These are phyloP conservation scores for Aphelenchoides fujianensis DNA, from an alignment of 1,140 invertebrate genomes.

Conservation along the genomic window DNA sequence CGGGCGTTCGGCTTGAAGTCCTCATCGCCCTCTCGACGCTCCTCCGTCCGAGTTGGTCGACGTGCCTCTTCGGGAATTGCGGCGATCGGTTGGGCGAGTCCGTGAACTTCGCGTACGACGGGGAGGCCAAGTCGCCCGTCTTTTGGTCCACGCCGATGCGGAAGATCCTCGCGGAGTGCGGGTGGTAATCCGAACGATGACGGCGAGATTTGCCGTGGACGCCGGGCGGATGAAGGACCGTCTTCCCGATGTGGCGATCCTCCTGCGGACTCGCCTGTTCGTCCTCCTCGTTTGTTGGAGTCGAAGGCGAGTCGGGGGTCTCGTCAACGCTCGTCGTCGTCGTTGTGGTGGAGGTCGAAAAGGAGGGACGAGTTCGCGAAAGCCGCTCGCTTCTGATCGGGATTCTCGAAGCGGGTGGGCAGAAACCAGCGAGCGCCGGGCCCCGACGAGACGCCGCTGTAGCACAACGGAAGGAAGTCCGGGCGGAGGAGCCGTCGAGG, in stretches of 20 bases:
- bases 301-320: no score
- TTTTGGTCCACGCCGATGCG: neutral
- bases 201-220: neutral
- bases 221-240: constrained; percentile 12
- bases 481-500: no score
- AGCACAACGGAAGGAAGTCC: no score
- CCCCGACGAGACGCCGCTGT: no score
- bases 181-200: neutral
- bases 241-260: neutral
- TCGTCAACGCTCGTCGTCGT: no score
- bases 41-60: neutral
- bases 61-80: neutral
- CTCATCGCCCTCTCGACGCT: neutral
- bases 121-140: neutral
- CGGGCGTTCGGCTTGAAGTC: neutral
- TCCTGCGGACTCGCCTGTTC: no score
- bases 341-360: no score
- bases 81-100: neutral
- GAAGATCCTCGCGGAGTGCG: constrained; percentile 14
- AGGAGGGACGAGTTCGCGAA: no score
- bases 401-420: no score
- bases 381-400: no score
- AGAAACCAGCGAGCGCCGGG: no score
- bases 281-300: neutral
- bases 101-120: neutral